Conservation (phyloP, 2,113 vertebrate genomes). For the Leucosticte australis region DNA sequence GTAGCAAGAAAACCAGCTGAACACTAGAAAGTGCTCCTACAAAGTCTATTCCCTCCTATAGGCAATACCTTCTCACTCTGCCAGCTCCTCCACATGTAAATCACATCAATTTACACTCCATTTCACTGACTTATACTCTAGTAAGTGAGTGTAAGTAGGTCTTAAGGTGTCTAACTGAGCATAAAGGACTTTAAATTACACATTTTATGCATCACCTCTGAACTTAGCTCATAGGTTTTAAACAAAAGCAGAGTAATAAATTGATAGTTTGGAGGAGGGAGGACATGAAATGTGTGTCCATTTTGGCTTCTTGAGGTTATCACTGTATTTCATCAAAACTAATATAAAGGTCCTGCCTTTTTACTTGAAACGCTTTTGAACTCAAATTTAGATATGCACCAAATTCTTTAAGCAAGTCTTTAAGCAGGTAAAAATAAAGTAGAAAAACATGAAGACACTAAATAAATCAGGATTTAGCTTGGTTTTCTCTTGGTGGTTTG, state of each 20-base stretch:
- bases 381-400: not conserved
- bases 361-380: not conserved
- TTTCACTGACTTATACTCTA: conserved; percentile 50
- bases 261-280: not conserved
- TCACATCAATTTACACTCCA: conserved; percentile 39
- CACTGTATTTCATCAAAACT: conserved; percentile 8
- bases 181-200: conserved; percentile 41
- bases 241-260: conserved; percentile 35
- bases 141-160: conserved; percentile 36
- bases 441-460: not conserved
- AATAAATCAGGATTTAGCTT: not conserved
- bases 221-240: conserved; percentile 32
- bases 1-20: not conserved
- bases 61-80: not conserved
- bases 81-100: conserved; percentile 25
- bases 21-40: not conserved
- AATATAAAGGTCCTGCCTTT: not conserved
- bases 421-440: not conserved
- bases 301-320: conserved; percentile 10
- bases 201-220: conserved; percentile 37
- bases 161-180: conserved; percentile 40
- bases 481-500: not conserved
- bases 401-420: not conserved
- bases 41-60: not conserved
- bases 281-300: conserved; percentile 1